Evolutionary conservation across 2,888 invertebrate species (phyloP).

Genomic region (Callosobruchus maculatus): DNA sequence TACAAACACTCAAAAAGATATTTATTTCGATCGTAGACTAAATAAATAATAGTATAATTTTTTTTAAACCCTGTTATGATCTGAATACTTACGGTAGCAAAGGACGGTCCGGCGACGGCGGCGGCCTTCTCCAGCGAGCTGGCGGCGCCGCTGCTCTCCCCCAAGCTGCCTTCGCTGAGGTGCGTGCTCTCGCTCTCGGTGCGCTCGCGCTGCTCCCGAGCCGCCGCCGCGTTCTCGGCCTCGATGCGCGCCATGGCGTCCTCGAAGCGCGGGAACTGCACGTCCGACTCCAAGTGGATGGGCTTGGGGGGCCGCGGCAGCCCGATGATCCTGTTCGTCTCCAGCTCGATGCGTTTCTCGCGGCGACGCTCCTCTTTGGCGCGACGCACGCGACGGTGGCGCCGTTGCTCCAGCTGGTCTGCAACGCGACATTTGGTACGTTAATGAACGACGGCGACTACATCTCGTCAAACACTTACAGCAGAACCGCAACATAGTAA

Average conservation of each 20-base stretch:
- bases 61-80: too few relatives aligned
- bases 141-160: background rate
- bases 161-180: slow-evolving; percentile 35
- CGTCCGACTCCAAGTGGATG: slow-evolving; percentile 62
- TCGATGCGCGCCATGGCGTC: slow-evolving; percentile 16
- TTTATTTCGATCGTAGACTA: too few relatives aligned
- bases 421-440: slow-evolving; percentile 1
- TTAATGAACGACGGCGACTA: too few relatives aligned
- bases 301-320: slow-evolving; percentile 55
- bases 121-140: background rate
- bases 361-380: slow-evolving; percentile 76
- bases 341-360: slow-evolving; percentile 71
- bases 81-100: slow-evolving; percentile 55
- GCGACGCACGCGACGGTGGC: slow-evolving; percentile 64
- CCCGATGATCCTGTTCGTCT: slow-evolving; percentile 71
- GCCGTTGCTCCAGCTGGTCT: slow-evolving; percentile 72
- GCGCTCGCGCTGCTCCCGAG: too few relatives aligned
- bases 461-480: too few relatives aligned
- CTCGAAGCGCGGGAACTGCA: slow-evolving; percentile 49
- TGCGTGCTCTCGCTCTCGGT: slow-evolving; percentile 33
- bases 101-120: slow-evolving; percentile 49
- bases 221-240: slow-evolving; percentile 36
- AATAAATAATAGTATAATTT: too few relatives aligned
- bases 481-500: too few relatives aligned
- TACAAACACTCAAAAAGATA: too few relatives aligned